Conservation (phyloP, 2,888 invertebrate species). For the Conomelus anceps region DNA sequence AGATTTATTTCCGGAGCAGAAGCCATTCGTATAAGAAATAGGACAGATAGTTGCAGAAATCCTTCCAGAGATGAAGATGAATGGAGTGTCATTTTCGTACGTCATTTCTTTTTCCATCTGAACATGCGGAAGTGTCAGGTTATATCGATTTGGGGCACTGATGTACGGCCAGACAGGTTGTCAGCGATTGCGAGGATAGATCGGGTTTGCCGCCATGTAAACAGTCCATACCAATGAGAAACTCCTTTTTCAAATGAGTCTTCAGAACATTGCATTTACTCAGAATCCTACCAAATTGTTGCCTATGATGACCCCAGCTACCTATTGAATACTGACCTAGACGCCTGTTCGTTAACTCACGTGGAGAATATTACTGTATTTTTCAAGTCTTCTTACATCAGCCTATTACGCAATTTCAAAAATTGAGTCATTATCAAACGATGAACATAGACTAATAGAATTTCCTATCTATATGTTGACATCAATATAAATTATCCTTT, state of each 20-base stretch:
- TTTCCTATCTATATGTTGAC: no score
- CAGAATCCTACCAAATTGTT: not conserved
- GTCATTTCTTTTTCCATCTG: not conserved
- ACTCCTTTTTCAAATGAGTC: not conserved
- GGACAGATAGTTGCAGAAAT: not conserved
- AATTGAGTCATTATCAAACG: no score
- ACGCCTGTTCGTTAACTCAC: not conserved
- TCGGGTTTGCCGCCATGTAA: not conserved
- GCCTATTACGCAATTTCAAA: no score
- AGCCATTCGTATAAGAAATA: not conserved
- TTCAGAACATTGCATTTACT: not conserved
- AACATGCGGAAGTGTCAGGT: not conserved
- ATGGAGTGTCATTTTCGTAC: not conserved
- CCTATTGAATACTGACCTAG: not conserved
- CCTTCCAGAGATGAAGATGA: not conserved
- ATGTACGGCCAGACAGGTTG: not conserved
- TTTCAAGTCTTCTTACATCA: not conserved
- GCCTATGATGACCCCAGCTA: not conserved
- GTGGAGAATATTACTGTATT: not conserved
- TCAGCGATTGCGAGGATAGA: not conserved
- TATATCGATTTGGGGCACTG: not conserved
- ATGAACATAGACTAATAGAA: no score
- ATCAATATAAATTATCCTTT: no score
- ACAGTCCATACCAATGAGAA: not conserved
- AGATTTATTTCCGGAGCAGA: not conserved